These are phyloP conservation scores for Malaclemys terrapin DNA, from an alignment of 2,113 vertebrate species.

Conservation along the genomic window DNA sequence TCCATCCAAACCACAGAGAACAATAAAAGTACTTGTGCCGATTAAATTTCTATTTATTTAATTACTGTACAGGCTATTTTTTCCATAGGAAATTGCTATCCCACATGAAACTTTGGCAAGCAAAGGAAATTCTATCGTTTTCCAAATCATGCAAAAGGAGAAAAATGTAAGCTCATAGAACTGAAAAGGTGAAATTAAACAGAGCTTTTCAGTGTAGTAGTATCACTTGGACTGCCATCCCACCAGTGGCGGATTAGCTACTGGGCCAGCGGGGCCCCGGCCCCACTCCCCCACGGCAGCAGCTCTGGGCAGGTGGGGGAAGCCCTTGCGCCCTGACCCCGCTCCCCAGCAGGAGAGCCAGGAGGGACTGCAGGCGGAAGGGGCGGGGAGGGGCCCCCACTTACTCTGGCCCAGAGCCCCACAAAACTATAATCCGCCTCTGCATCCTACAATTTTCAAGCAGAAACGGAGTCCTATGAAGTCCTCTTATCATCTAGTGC, in stretches of 20 bases:
- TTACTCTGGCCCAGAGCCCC: no score
- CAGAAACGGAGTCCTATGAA: neutral
- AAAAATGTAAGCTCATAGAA: slow-evolving; percentile 16
- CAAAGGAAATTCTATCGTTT: slow-evolving; percentile 34
- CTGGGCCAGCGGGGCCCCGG: no score
- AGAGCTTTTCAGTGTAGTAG: neutral
- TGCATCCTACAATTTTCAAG: neutral
- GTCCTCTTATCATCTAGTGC: neutral
- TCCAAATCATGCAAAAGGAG: slow-evolving; percentile 41
- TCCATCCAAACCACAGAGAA: slow-evolving; percentile 3
- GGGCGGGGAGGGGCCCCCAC: no score
- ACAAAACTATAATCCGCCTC: no score
- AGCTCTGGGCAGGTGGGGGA: no score
- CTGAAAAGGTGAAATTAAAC: slow-evolving; percentile 23
- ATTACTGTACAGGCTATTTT: slow-evolving; percentile 65
- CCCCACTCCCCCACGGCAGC: no score
- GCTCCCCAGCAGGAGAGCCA: no score
- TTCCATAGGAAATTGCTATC: slow-evolving; percentile 77
- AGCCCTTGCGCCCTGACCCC: no score
- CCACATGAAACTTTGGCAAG: slow-evolving; percentile 73
- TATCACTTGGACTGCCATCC: neutral
- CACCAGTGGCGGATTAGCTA: neutral
- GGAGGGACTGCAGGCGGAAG: no score
- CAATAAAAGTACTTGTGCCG: slow-evolving; percentile 50
- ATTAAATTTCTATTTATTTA: slow-evolving; percentile 64